Base-by-base conservation (phyloP, 1,140 invertebrate species). In the Caerostris extrusa region DNA sequence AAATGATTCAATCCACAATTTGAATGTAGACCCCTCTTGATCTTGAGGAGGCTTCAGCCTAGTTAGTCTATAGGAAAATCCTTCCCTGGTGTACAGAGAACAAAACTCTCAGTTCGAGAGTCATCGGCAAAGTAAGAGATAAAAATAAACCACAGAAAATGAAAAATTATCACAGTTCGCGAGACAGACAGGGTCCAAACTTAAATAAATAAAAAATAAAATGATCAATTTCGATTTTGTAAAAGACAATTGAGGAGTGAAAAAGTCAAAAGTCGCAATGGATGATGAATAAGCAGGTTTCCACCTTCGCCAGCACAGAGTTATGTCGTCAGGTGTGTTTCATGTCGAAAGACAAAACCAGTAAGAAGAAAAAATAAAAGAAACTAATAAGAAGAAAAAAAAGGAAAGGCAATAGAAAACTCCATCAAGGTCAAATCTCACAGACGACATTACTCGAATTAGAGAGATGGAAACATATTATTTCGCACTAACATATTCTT, bases 321-420 rank as follows among this genome's bases (percentile, higher is more conserved):
- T 19, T 56, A 57, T 53, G 53, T 56, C 57, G 57, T 85, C 82
- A 85, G 82, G 82, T 85, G 82, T 85, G n/a, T 64, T 19, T 58
- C 55, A 58, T 85, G 82, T 85, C 82, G 82, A 7, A 85, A 85
- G 17, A 85, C 57, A 85, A 85, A 85, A 85, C 82, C 82, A 85
- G 82, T 58, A 85, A 85, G 17, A 85, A 83, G n/a, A n/a, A 56
- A 58, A 56, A 85, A 34, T 34, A 34, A 34, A 34, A 34, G 34
- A 34, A 34, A 34, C 34, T 34, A 34, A 34, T 34, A 5, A 53
- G 7, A 7, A 56, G 3, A 5, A 85, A 58, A 8, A n/a, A 85
- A 57, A 85, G 57, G 82, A n/a, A 58, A 57, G 57, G 82, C 55
- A 56, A n/a, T 57, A 58, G 71, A 34, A 50, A 7, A 19, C 34